Conservation (phyloP, 1,140 invertebrate genomes). For the Zaprionus kolodkinae region DNA sequence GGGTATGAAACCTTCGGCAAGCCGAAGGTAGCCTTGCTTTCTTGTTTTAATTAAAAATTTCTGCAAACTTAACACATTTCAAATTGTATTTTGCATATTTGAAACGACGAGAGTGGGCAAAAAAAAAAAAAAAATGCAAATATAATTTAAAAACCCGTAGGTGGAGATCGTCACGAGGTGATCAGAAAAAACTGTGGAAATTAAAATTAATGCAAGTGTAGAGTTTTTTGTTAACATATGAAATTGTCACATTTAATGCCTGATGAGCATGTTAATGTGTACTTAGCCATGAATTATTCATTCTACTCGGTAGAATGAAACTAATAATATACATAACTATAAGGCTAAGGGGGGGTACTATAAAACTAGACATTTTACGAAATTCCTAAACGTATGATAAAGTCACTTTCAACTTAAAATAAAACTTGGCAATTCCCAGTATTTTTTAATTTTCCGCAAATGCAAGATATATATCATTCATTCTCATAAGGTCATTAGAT, state of each 20-base stretch:
- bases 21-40: no score
- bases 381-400: no score
- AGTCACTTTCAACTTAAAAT: no score
- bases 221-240: slow-evolving; percentile 8
- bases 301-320: slow-evolving; percentile 4
- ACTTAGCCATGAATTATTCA: slow-evolving; percentile 19
- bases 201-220: slow-evolving; percentile 31
- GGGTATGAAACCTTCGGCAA: no score
- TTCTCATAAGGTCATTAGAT: no score
- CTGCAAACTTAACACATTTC: slow-evolving; percentile 75
- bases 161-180: slow-evolving; percentile 1
- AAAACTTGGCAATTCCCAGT: no score
- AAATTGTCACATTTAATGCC: slow-evolving; percentile 26
- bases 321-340: slow-evolving; percentile 9
- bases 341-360: no score
- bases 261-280: slow-evolving; percentile 12
- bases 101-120: slow-evolving; percentile 8
- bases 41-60: slow-evolving; percentile 79
- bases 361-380: no score
- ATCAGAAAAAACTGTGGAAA: not conserved
- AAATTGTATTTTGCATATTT: slow-evolving; percentile 68
- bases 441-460: no score
- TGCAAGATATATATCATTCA: no score
- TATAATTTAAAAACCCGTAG: slow-evolving; percentile 62
- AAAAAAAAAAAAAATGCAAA: slow-evolving; percentile 62